Percentiles rank a stretch among this genome's conserved stretches.
These are phyloP conservation scores for Pempheris klunzingeri DNA, from an alignment of 2,797 vertebrate species.

Conservation along the genomic window DNA sequence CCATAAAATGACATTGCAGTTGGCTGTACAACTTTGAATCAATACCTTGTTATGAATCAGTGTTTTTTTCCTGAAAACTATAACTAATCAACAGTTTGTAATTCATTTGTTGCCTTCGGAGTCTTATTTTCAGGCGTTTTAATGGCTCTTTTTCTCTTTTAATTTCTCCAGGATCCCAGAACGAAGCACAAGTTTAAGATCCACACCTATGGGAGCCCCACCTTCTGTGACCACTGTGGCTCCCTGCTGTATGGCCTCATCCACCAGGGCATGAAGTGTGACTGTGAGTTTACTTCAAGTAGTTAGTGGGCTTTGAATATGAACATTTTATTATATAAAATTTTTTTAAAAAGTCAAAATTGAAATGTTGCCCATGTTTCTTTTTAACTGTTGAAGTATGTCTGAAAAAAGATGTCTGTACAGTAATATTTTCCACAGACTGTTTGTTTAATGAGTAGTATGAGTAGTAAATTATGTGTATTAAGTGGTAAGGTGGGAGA, in stretches of 20 bases:
- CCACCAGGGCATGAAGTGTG: slow-evolving; percentile 85
- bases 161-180: slow-evolving; percentile 90
- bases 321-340: background rate
- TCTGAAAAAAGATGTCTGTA: background rate
- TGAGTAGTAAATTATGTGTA: background rate
- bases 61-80: background rate
- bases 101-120: background rate
- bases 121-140: background rate
- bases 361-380: background rate
- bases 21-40: background rate
- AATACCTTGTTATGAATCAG: slow-evolving; percentile 1
- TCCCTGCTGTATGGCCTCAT: slow-evolving; percentile 92
- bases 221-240: slow-evolving; percentile 97
- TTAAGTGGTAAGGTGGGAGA: background rate
- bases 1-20: background rate
- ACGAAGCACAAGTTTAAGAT: slow-evolving; percentile 99
- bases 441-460: background rate
- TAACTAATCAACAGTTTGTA: background rate
- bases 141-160: background rate
- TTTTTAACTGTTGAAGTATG: background rate
- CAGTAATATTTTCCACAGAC: background rate
- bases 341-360: background rate
- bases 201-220: slow-evolving; percentile 97
- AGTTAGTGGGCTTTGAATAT: background rate
- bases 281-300: slow-evolving; percentile 70